phyloP scores from a whole-genome alignment of 2,888 invertebrate species.

The Cerceris rybyensis region DNA sequence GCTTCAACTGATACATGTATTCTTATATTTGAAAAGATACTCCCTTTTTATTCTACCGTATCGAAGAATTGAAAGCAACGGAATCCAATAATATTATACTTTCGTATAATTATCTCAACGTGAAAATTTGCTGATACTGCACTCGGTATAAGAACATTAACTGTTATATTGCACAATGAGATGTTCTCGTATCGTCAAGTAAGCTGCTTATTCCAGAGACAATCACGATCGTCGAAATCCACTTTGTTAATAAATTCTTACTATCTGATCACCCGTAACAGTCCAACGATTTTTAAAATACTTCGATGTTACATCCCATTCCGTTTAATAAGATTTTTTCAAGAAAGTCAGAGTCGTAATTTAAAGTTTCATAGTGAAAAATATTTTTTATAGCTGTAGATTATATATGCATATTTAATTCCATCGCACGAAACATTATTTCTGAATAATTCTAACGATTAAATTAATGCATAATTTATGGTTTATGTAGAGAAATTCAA shows the following conservation, averaged over 20 bases:
- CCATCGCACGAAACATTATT: neutral
- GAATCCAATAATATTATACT: neutral
- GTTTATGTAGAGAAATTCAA: neutral
- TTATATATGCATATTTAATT: no score
- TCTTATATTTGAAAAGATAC: neutral
- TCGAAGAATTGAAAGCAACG: neutral
- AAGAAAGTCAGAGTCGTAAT: no score
- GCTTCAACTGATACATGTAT: neutral
- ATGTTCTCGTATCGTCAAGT: constrained; percentile 24
- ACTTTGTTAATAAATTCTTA: constrained; percentile 35
- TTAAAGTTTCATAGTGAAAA: no score
- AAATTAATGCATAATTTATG: neutral
- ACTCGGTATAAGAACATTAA: constrained; percentile 31
- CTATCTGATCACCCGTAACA: constrained; percentile 8
- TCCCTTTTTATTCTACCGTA: neutral
- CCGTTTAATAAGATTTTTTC: no score
- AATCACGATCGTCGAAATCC: constrained; percentile 28
- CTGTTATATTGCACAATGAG: constrained; percentile 30
- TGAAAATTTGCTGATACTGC: constrained; percentile 2
- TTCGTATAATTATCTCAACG: constrained; percentile 1
- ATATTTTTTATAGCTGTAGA: no score
- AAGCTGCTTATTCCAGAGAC: constrained; percentile 34
- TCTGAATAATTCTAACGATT: neutral
- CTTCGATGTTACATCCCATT: no score
- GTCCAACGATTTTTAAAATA: neutral